Evolutionary conservation across 2,797 vertebrate genomes (phyloP).

Genomic region (Uromys caudimaculatus): DNA sequence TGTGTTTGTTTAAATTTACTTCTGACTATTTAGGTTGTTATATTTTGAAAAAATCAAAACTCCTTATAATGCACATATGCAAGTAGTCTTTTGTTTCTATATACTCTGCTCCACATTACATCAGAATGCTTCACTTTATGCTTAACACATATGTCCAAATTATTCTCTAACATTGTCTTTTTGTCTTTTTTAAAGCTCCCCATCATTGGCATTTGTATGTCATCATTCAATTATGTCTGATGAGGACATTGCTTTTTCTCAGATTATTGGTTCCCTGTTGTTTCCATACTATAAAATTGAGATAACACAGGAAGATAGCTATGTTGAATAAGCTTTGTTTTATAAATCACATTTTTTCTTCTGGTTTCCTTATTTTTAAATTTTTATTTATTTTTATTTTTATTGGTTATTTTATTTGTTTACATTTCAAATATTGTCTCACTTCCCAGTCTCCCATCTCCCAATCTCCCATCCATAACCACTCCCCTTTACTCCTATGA

Average conservation of each 20-base stretch:
- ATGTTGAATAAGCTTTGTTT: neutral
- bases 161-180: neutral
- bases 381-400: no score
- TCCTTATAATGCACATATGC: neutral
- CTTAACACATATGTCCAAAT: neutral
- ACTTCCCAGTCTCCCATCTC: no score
- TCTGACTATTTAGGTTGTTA: neutral
- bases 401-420: no score
- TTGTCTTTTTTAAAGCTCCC: neutral
- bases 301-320: neutral
- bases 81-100: neutral
- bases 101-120: neutral
- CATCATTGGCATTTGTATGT: neutral
- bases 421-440: no score
- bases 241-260: neutral
- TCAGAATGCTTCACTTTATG: neutral
- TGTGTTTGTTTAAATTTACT: neutral
- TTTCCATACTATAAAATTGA: neutral
- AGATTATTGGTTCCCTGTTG: conserved; percentile 2
- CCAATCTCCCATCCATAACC: no score
- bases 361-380: no score
- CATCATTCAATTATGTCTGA: neutral
- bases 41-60: neutral
- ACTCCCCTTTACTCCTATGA: no score
- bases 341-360: neutral